Evolutionary conservation across 1,140 invertebrate species (phyloP).

Genomic region (Latrodectus geometricus): DNA sequence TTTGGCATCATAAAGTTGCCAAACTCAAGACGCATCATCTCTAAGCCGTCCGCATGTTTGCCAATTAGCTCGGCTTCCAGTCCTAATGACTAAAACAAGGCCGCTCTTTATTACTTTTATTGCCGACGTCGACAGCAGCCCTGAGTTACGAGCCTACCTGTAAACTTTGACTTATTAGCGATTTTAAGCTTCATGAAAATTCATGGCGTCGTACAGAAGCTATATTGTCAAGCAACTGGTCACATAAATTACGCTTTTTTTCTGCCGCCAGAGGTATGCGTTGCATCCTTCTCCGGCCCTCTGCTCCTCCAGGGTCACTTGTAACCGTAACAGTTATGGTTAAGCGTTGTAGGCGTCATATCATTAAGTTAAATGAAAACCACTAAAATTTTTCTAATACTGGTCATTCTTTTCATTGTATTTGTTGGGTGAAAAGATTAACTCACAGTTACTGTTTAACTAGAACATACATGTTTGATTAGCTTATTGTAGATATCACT

Average conservation of each 20-base stretch:
- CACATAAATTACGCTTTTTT: conserved; percentile 35
- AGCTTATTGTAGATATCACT: too few species aligned
- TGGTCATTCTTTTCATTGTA: too few species aligned
- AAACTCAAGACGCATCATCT: conserved; percentile 50
- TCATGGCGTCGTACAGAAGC: conserved; percentile 49
- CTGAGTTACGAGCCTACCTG: conserved; percentile 44
- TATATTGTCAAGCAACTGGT: conserved; percentile 9
- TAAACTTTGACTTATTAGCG: conserved; percentile 57
- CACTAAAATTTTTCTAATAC: too few species aligned
- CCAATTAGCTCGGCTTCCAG: conserved; percentile 38
- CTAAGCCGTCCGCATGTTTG: conserved; percentile 44
- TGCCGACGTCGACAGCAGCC: conserved; percentile 26
- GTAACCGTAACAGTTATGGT: too few species aligned
- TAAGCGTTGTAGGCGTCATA: too few species aligned
- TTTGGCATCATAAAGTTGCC: conserved; percentile 55
- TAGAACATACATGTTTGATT: too few species aligned
- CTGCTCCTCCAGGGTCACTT: not conserved
- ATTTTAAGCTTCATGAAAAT: conserved; percentile 58
- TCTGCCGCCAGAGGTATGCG: not conserved
- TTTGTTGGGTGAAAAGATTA: too few species aligned
- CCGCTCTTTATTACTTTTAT: conserved; percentile 43
- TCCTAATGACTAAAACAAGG: conserved; percentile 44
- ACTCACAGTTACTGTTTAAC: too few species aligned
- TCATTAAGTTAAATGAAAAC: too few species aligned
- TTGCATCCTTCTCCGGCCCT: not conserved